These are phyloP conservation scores for Antrozous pallidus DNA, from an alignment of 2,797 vertebrate genomes.

Conservation along the genomic window DNA sequence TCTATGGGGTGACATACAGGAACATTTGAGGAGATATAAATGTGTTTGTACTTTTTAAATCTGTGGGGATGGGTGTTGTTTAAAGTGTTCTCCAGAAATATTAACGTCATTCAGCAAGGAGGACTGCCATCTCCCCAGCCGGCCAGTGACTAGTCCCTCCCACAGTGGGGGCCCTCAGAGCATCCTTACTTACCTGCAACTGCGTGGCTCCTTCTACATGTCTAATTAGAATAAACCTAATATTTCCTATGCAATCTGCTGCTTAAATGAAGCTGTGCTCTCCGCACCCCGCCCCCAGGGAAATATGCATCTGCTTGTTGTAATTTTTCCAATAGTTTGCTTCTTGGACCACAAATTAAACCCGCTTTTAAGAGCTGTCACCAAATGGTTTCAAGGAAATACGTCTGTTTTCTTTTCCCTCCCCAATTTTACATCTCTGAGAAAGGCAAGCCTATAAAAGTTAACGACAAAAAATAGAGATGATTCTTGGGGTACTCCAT, in stretches of 20 bases:
- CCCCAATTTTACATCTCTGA: neutral
- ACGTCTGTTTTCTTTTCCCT: neutral
- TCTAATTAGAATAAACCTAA: constrained; percentile 74
- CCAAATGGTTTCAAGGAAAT: constrained; percentile 74
- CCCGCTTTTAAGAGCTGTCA: constrained; percentile 74
- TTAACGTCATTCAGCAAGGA: neutral
- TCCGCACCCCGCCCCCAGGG: constrained; percentile 42
- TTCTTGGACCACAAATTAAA: constrained; percentile 78
- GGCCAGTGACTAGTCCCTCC: rapidly evolving
- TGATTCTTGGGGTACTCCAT: constrained; percentile 44
- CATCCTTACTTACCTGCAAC: neutral
- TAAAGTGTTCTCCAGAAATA: neutral
- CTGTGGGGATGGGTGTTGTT: neutral
- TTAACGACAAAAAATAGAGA: neutral
- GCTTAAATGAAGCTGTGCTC: constrained; percentile 70
- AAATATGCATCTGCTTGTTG: constrained; percentile 79
- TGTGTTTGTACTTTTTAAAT: neutral
- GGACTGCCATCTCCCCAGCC: rapidly evolving
- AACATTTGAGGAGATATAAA: neutral
- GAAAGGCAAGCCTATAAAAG: constrained; percentile 56
- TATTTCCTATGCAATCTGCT: constrained; percentile 72
- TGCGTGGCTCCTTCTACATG: neutral
- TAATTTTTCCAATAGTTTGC: constrained; percentile 79
- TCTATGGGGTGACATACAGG: neutral
- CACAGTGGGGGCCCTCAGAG: rapidly evolving